Conservation (phyloP, 2,888 invertebrate species). For the Rhagophthalmus giganteus region DNA sequence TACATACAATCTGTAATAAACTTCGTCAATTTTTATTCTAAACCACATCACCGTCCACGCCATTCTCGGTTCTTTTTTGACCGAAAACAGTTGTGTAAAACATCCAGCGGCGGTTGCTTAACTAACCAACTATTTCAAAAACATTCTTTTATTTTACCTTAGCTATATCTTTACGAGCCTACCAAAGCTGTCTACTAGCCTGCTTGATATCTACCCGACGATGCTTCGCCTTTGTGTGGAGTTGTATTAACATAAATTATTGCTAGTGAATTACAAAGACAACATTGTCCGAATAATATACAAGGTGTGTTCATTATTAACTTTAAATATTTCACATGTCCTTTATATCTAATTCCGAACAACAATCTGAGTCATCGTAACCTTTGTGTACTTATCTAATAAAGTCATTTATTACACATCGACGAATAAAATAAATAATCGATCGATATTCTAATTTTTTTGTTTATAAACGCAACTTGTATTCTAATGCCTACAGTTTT, state of each 20-base stretch:
- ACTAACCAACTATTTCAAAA: slow-evolving; percentile 30
- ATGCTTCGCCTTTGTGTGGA: slow-evolving; percentile 30
- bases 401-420: too few relatives aligned
- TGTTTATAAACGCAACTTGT: too few relatives aligned
- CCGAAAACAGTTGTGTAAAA: slow-evolving; percentile 27
- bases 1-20: slow-evolving; percentile 20
- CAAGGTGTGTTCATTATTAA: slow-evolving; percentile 30
- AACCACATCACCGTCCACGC: slow-evolving; percentile 22
- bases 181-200: slow-evolving; percentile 31
- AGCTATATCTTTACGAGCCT: slow-evolving; percentile 32
- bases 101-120: slow-evolving; percentile 28
- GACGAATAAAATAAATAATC: too few relatives aligned
- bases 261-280: slow-evolving; percentile 31
- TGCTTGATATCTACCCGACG: slow-evolving; percentile 30
- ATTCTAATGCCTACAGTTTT: too few relatives aligned
- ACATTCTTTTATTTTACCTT: slow-evolving; percentile 29
- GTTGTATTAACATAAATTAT: slow-evolving; percentile 32
- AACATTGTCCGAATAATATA: slow-evolving; percentile 30
- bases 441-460: too few relatives aligned
- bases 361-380: too few relatives aligned
- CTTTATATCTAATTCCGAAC: slow-evolving; percentile 21
- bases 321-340: slow-evolving; percentile 30
- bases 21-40: slow-evolving; percentile 19
- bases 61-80: slow-evolving; percentile 22
- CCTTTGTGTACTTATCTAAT: too few relatives aligned